Conservation (phyloP, 2,113 vertebrate species). For the Proterorhinus semilunaris region DNA sequence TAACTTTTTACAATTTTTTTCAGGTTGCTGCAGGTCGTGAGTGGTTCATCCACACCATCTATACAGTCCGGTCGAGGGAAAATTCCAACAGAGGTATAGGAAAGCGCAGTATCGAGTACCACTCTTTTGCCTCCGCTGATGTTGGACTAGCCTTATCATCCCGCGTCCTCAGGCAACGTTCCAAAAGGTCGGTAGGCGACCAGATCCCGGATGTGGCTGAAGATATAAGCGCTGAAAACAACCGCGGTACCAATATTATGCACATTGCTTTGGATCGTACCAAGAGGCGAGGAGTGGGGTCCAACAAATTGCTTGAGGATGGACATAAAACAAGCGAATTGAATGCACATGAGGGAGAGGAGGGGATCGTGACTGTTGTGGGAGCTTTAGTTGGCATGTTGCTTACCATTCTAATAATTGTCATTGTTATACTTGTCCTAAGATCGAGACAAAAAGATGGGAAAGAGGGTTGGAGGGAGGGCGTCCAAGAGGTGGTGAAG, state of each 20-base stretch:
- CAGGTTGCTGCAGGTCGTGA: conserved; percentile 90
- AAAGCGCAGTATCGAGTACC: conserved; percentile 85
- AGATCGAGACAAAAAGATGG: conserved; percentile 68
- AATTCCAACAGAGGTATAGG: conserved; percentile 80
- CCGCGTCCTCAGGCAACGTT: conserved; percentile 25
- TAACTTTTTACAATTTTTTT: background rate
- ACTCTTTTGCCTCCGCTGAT: conserved; percentile 67
- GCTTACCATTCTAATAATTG: conserved; percentile 76
- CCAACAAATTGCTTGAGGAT: conserved; percentile 47
- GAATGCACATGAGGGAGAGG: conserved; percentile 48
- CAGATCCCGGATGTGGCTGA: conserved; percentile 62
- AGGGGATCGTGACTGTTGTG: conserved; percentile 67
- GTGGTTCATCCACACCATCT: conserved; percentile 94
- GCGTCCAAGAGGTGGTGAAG: conserved; percentile 62
- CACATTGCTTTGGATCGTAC: conserved; percentile 84
- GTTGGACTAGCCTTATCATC: conserved; percentile 15
- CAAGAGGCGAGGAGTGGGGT: conserved; percentile 56
- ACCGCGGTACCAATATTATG: conserved; percentile 90
- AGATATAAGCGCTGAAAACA: conserved; percentile 82
- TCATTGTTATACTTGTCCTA: conserved; percentile 66
- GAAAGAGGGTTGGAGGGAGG: conserved; percentile 61
- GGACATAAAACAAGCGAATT: conserved; percentile 75
- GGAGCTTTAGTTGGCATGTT: conserved; percentile 76
- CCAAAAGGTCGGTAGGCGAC: conserved; percentile 67
- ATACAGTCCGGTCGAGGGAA: conserved; percentile 88